phyloP scores from a whole-genome alignment of 2,113 vertebrate genomes.

The Clarias macrocephalus region DNA sequence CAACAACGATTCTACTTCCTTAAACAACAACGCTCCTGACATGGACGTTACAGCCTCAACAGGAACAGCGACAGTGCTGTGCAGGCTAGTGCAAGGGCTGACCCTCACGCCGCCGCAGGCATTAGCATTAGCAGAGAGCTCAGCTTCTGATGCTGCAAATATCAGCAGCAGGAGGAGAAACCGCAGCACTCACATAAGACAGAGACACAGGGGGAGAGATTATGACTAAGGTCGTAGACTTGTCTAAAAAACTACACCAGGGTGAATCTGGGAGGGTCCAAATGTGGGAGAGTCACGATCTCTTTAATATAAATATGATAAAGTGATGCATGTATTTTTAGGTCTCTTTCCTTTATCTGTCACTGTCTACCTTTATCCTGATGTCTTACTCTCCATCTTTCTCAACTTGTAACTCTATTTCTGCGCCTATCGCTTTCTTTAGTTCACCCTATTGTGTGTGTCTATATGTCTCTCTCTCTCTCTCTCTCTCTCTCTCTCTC shows the following conservation, averaged over 20 bases:
- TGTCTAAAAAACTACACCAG: not conserved
- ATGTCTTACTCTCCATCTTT: not conserved
- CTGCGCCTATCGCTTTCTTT: slow-evolving; percentile 20
- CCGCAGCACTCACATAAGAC: not conserved
- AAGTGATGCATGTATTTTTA: not conserved
- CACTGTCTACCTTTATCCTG: not conserved
- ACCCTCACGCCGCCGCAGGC: not conserved
- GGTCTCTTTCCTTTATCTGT: not conserved
- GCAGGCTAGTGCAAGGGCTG: not conserved
- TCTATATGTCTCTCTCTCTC: not conserved
- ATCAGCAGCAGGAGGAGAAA: not conserved
- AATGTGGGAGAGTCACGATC: not conserved
- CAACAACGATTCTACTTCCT: not conserved
- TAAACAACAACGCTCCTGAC: too few relatives aligned
- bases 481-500: slow-evolving; percentile 63
- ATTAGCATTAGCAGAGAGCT: not conserved
- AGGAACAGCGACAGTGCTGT: too few relatives aligned
- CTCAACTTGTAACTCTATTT: not conserved
- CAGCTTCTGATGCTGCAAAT: not conserved
- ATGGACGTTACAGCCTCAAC: too few relatives aligned
- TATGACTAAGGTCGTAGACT: not conserved
- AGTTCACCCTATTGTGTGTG: too few relatives aligned
- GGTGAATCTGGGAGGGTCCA: not conserved
- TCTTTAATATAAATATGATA: not conserved
- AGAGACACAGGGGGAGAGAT: not conserved